Base-by-base conservation (phyloP, 2,888 invertebrate genomes). In the Oxystoma pomonae region DNA sequence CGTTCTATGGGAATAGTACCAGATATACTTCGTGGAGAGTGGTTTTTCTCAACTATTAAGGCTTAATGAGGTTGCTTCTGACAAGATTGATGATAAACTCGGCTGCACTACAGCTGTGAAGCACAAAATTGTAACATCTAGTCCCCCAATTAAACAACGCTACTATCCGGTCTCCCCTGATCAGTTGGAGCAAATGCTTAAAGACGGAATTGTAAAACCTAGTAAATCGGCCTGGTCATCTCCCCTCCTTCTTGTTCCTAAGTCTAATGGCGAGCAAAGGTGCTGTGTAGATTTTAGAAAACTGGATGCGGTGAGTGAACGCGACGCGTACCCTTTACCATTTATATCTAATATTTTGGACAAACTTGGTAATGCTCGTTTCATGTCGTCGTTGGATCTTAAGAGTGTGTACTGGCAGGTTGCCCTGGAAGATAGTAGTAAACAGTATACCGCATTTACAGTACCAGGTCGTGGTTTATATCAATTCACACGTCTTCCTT, bases 251-350 rank as follows among this genome's bases (percentile, higher is more conserved):
- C 65, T 75, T 0, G 67, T 74, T 56, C 68, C 70, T 0, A 67
- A 63, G 16, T 66, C 69, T 16, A 68, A 73, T 56, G 70, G 66
- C 0, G 62, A 58, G 1, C 72, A 69, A 21, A 59, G 74, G 1
- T 73, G 75, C 20, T 72, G 73, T 21, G 69, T 76, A 0, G 74
- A 76, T 56, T 74, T 68, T 56, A 51, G 75, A 1, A 68, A 70
- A 50, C 57, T 77, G 0, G 77, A 76, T 62, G 20, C 50, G 1
- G 72, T 75, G 0, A 73, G 74, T 0, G 63, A 70, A 52, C 66
- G 68, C 9, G 73, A 75, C 60, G 74, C 74, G 0, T 75, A 76
- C 64, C 75, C 74, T 1, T 22, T 76, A 0, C 76, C 69, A 0
- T 70, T 72, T 22, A 72, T 76, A 19, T 67, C 67, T 0, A 61